phyloP scores from a whole-genome alignment of 2,113 vertebrate species.

The Noctilio leporinus region DNA sequence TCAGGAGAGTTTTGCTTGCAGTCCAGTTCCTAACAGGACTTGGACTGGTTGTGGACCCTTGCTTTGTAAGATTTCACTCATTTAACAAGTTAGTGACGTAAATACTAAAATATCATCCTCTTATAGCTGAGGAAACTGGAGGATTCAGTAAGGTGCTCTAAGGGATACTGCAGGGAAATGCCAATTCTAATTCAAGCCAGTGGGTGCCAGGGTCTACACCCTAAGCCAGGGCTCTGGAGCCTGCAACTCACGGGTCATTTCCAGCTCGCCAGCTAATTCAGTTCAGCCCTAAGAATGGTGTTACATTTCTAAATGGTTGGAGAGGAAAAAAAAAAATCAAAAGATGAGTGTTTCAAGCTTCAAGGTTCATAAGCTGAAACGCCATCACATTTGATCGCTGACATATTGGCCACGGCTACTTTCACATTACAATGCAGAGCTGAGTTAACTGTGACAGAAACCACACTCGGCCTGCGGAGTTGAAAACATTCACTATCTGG shows the following conservation, averaged over 20 bases:
- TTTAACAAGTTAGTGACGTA: background rate
- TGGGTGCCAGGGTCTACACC: background rate
- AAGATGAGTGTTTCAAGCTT: background rate
- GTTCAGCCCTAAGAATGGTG: background rate
- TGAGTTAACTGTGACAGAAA: background rate
- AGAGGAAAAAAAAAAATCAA: background rate
- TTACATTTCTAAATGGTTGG: background rate
- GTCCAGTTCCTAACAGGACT: too few species aligned
- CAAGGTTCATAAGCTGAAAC: background rate
- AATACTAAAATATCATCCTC: background rate
- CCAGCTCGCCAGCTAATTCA: background rate
- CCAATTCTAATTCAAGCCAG: background rate
- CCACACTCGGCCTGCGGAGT: background rate
- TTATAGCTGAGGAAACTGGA: background rate
- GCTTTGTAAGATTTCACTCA: background rate
- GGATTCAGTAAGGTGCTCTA: background rate
- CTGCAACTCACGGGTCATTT: rapidly evolving
- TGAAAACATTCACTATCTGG: background rate
- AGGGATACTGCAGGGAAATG: background rate
- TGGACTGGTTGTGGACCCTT: background rate
- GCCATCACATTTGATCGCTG: background rate
- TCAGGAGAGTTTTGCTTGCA: too few species aligned
- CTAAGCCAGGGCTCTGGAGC: background rate
- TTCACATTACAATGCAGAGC: background rate
- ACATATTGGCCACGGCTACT: background rate